These are phyloP conservation scores for Caenorhabditis remanei DNA, from an alignment of 1,140 invertebrate species.

Conservation along the genomic window DNA sequence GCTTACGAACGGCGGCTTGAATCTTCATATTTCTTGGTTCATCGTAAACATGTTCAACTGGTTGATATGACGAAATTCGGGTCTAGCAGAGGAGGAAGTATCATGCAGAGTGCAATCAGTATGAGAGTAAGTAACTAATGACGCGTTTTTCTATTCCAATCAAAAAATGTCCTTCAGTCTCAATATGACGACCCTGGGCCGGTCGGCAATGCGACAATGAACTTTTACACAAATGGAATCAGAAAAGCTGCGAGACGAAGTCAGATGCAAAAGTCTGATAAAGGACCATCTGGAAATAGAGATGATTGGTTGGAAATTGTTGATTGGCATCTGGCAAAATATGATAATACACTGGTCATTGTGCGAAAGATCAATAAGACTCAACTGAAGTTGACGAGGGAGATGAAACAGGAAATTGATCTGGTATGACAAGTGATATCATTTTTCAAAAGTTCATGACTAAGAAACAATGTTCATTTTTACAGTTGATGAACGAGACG, in stretches of 20 bases:
- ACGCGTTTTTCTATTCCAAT: background rate
- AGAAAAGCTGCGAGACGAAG: conserved; percentile 41
- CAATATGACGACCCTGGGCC: conserved; percentile 20
- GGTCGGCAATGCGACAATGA: background rate
- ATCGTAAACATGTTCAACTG: conserved; percentile 26
- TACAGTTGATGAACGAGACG: conserved; percentile 58
- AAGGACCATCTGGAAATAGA: background rate
- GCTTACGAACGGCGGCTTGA: conserved; percentile 53
- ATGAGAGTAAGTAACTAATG: conserved; percentile 27
- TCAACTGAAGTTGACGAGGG: conserved; percentile 56
- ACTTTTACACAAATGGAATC: conserved; percentile 46
- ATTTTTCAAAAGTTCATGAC: background rate
- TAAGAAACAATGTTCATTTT: background rate
- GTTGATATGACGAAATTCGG: conserved; percentile 50
- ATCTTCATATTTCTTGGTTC: conserved; percentile 40
- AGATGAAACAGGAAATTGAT: conserved; percentile 59
- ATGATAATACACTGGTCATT: conserved; percentile 46
- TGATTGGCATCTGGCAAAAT: conserved; percentile 51
- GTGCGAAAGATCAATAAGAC: conserved; percentile 56
- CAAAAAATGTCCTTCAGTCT: background rate
- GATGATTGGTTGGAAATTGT: conserved; percentile 46
- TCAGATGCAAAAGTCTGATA: background rate
- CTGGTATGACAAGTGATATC: conserved; percentile 47
- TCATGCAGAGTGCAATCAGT: conserved; percentile 43
- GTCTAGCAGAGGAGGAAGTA: conserved; percentile 42